Conservation (phyloP, 2,797 vertebrate species). For the Prionace glauca region DNA sequence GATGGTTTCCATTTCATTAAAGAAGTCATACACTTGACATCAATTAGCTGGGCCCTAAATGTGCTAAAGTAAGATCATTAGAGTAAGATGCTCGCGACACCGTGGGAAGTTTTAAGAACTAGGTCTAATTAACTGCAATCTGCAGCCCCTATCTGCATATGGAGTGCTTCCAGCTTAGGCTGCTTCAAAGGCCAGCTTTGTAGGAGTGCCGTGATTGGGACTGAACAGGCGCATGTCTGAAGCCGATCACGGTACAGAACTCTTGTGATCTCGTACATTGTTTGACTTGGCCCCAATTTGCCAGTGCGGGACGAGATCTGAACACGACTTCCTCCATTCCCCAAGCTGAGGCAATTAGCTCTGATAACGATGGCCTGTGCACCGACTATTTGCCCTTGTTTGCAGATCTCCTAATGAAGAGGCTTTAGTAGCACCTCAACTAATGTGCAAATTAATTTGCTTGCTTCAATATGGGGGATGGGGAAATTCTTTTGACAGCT, state of each 20-base stretch:
- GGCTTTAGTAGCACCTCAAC: neutral
- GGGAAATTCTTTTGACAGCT: conserved; percentile 1
- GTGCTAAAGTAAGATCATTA: conserved; percentile 88
- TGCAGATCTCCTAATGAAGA: conserved; percentile 92
- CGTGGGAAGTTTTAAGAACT: conserved; percentile 53
- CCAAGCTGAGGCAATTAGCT: conserved; percentile 85
- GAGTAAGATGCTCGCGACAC: conserved; percentile 74
- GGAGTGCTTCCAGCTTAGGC: conserved; percentile 58
- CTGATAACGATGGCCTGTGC: conserved; percentile 73
- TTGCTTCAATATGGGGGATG: conserved; percentile 8
- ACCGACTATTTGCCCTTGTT: conserved; percentile 75
- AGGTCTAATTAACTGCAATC: conserved; percentile 73
- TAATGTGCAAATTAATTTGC: conserved; percentile 29
- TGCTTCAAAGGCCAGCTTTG: conserved; percentile 68
- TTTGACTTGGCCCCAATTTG: conserved; percentile 77
- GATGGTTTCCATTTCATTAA: conserved; percentile 68
- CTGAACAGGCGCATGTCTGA: conserved; percentile 54
- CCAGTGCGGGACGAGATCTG: conserved; percentile 59
- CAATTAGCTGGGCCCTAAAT: conserved; percentile 83
- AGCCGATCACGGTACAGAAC: conserved; percentile 56
- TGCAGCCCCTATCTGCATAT: conserved; percentile 61
- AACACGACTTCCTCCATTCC: conserved; percentile 60
- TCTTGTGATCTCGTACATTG: conserved; percentile 62
- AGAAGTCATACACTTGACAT: conserved; percentile 94
- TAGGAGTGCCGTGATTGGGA: conserved; percentile 69